Evolutionary conservation across 2,888 invertebrate species (phyloP), one percentile per base, ranked within the genome.

Genomic region (Maniola hyperantus): DNA sequence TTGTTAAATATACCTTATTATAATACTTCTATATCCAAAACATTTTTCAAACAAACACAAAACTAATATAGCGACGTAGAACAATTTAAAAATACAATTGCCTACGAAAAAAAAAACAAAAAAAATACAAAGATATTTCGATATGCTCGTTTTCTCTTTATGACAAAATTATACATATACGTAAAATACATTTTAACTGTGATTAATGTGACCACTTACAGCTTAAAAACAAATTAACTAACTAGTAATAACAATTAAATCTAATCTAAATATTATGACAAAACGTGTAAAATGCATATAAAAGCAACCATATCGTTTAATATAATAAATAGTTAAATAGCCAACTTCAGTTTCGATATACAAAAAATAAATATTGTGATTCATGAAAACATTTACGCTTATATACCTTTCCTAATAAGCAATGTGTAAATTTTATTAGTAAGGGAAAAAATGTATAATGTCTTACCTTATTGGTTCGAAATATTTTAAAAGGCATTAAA

Each of bases 271-370:
- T 59, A 46, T 59, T 46, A 46, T 59, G 59, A 7, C n/a, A 13
- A 50, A 39, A 57, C 39, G 5, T 39, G 36, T 46, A 46, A 59
- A 59, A 59, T 59, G 59, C 59, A 46, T 34, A 33, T 59, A 59
- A 59, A 59, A 59, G 59, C 59, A 59, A 33, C 15, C 26, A 33
- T n/a, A 50, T 50, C 20, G 0, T 10, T 50, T 20, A 20, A n/a
- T n/a, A n/a, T 10, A 20, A 50, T 26, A 50, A 20, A 20, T 50
- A 50, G 6, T 4, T 10, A 7, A 50, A 20, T 50, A 42, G 5
- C 5, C 42, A 42, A 13, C 13, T 42, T 42, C 42, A 13, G 42
- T 11, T 42, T 11, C 1, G 5, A 11, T 5, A 42, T 13, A 36
- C 36, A 7, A 7, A 36, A 36, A 8, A 36, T 36, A n/a, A 7